phyloP scores from a whole-genome alignment of 2,113 vertebrate species.

The Regulus satrapa region DNA sequence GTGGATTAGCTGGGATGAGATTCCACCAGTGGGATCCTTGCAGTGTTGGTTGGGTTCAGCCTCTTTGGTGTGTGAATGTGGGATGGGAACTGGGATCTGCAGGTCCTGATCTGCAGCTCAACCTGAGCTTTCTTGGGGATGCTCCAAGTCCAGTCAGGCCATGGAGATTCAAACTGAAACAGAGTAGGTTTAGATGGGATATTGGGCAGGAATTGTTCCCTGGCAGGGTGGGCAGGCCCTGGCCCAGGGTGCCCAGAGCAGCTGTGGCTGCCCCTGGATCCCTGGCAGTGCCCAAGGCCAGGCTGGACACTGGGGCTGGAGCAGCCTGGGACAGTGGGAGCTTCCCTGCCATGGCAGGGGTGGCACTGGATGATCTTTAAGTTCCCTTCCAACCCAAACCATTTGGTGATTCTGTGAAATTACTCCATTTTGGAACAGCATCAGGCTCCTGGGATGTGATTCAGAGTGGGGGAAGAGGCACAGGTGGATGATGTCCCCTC shows the following conservation, averaged over 20 bases:
- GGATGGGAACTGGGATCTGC: neutral
- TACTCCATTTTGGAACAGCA: neutral
- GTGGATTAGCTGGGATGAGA: neutral
- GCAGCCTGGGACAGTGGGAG: neutral
- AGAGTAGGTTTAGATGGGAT: fast-evolving
- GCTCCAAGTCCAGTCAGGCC: neutral
- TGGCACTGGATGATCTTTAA: fast-evolving
- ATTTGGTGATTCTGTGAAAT: neutral
- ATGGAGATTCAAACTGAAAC: neutral
- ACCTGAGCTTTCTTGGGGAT: neutral
- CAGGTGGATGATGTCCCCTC: neutral
- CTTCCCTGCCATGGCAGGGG: neutral
- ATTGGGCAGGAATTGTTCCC: neutral
- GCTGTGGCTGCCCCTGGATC: neutral
- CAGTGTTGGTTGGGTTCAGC: neutral
- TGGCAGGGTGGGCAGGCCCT: neutral
- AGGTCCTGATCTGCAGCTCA: neutral
- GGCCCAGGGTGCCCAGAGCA: neutral
- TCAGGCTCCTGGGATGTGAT: neutral
- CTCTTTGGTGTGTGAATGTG: neutral
- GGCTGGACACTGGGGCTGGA: neutral
- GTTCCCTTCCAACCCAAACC: neutral
- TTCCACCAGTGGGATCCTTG: neutral
- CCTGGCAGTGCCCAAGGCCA: neutral
- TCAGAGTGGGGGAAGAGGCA: neutral